Percentiles rank a stretch among this genome's conserved stretches.
Conservation (phyloP, 2,888 invertebrate genomes). For the Sarcophaga subvicina region DNA sequence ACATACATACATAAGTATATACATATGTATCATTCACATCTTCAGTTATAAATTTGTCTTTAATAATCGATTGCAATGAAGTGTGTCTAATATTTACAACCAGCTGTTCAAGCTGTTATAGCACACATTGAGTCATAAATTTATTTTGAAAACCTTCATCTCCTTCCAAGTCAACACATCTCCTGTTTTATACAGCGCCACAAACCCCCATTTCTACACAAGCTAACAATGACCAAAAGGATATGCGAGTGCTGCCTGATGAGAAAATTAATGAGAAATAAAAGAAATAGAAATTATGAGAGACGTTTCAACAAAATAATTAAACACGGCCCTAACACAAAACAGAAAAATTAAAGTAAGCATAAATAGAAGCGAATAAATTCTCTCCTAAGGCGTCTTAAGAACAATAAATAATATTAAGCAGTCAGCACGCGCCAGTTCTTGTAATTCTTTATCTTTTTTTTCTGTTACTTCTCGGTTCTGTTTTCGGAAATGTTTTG, state of each 20-base stretch:
- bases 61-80: no score
- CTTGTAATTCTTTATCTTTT: neutral
- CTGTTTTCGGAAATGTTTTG: slow-evolving; percentile 16
- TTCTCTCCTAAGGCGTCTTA: slow-evolving; percentile 31
- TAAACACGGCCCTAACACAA: slow-evolving; percentile 9
- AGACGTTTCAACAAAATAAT: slow-evolving; percentile 38
- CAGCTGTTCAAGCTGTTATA: no score
- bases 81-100: no score
- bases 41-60: no score
- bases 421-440: slow-evolving; percentile 26
- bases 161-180: no score
- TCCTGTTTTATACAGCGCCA: no score
- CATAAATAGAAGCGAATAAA: neutral
- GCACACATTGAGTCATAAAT: no score
- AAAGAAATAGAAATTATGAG: slow-evolving; percentile 6
- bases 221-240: no score
- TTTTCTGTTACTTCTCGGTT: neutral
- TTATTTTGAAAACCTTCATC: no score
- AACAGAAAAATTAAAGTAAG: neutral
- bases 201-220: neutral
- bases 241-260: no score
- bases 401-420: slow-evolving; percentile 29
- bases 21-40: no score
- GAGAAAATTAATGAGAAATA: neutral
- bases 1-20: no score